A percentile compares a stretch with the other conserved stretches of the same genome.
phyloP scores from a whole-genome alignment of 1,140 invertebrate species.

The Ceratosolen fusciceps region DNA sequence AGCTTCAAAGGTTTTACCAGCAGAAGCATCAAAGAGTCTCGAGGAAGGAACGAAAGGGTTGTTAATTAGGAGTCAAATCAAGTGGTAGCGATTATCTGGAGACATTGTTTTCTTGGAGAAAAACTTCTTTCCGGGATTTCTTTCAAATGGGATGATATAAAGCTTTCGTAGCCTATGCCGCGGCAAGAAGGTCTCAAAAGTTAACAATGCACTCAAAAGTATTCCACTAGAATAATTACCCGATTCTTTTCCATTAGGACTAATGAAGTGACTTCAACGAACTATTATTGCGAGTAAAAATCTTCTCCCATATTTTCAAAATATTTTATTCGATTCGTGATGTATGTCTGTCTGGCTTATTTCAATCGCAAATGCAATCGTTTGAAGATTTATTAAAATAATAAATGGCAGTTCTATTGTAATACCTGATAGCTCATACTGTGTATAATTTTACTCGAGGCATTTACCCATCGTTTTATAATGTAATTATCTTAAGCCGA shows the following conservation, averaged over 20 bases:
- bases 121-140: too few relatives aligned
- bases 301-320: neutral
- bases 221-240: neutral
- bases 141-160: neutral
- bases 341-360: too few relatives aligned
- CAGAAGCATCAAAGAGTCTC: conserved; percentile 6
- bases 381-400: neutral
- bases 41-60: conserved; percentile 40
- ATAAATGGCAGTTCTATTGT: neutral
- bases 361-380: neutral
- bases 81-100: neutral
- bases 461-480: neutral
- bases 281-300: neutral
- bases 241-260: neutral
- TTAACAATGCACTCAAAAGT: neutral
- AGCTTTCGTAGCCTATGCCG: neutral
- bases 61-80: conserved; percentile 33
- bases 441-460: neutral
- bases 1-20: neutral
- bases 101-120: neutral
- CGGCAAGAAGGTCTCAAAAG: neutral
- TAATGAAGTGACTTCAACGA: neutral
- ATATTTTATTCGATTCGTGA: neutral
- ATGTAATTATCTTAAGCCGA: neutral
- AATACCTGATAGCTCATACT: neutral